phyloP scores from a whole-genome alignment of 2,113 vertebrate species.

The Balaeniceps rex region DNA sequence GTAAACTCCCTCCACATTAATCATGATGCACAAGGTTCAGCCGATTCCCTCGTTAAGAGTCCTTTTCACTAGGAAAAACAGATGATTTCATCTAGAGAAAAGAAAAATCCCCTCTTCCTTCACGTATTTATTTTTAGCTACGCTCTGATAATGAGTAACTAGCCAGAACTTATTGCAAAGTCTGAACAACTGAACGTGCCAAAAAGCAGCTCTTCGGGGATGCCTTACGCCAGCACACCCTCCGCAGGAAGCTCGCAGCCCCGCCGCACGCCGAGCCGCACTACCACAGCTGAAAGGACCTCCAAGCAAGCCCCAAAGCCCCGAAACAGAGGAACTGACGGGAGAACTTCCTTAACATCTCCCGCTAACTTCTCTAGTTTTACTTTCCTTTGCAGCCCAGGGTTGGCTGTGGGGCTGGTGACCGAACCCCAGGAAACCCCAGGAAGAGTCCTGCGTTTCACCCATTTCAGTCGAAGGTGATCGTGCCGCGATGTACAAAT shows the following conservation, averaged over 20 bases:
- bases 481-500: too few species aligned
- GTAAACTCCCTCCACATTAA: neutral
- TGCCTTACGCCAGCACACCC: neutral
- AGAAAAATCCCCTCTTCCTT: neutral
- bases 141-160: neutral
- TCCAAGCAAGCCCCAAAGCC: neutral
- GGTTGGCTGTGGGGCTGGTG: neutral
- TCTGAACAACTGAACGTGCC: neutral
- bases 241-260: neutral
- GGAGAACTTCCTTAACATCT: neutral
- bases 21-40: neutral
- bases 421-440: neutral
- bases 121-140: neutral
- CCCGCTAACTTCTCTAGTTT: neutral
- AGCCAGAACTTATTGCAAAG: neutral
- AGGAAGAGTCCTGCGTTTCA: neutral
- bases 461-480: neutral
- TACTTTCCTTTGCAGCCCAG: neutral
- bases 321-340: neutral
- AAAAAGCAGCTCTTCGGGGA: neutral
- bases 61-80: neutral
- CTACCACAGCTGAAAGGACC: neutral
- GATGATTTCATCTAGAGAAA: neutral
- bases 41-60: neutral
- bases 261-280: accelerated